phyloP scores from a whole-genome alignment of 1,140 invertebrate species.

The Prorops nasuta region DNA sequence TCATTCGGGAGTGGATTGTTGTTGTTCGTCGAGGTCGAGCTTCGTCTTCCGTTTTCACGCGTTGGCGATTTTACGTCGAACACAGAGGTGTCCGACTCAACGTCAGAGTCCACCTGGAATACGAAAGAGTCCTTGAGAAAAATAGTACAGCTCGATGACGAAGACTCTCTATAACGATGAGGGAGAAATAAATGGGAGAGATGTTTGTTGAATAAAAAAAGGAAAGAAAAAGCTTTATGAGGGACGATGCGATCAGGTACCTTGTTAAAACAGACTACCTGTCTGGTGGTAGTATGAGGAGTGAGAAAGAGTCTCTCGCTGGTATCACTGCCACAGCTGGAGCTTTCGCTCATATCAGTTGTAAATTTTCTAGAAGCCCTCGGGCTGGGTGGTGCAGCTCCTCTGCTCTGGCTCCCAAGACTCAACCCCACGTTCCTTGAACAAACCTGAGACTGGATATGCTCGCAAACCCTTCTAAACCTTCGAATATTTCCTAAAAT shows the following conservation, averaged over 20 bases:
- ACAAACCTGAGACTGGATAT: slow-evolving; percentile 89
- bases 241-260: slow-evolving; percentile 33
- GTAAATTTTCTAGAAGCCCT: slow-evolving; percentile 67
- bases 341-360: slow-evolving; percentile 74
- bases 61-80: slow-evolving; percentile 61
- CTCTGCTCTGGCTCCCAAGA: slow-evolving; percentile 58
- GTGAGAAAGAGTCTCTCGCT: slow-evolving; percentile 67
- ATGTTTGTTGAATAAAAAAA: neutral
- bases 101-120: slow-evolving; percentile 62
- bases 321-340: slow-evolving; percentile 79
- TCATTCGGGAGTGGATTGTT: slow-evolving; percentile 57
- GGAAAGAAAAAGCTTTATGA: neutral
- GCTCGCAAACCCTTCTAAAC: slow-evolving; percentile 93
- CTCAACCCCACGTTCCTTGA: slow-evolving; percentile 48
- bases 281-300: slow-evolving; percentile 63
- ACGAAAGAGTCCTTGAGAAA: neutral
- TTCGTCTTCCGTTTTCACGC: slow-evolving; percentile 58
- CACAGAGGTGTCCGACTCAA: slow-evolving; percentile 61
- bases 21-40: slow-evolving; percentile 62
- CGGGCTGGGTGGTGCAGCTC: slow-evolving; percentile 69
- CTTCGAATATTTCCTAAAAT: slow-evolving; percentile 90
- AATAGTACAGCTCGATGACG: neutral
- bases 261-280: slow-evolving; percentile 57
- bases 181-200: neutral
- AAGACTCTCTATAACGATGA: neutral